Evolutionary conservation across 2,888 invertebrate species (phyloP).

Genomic region (Apodemia hepburni): DNA sequence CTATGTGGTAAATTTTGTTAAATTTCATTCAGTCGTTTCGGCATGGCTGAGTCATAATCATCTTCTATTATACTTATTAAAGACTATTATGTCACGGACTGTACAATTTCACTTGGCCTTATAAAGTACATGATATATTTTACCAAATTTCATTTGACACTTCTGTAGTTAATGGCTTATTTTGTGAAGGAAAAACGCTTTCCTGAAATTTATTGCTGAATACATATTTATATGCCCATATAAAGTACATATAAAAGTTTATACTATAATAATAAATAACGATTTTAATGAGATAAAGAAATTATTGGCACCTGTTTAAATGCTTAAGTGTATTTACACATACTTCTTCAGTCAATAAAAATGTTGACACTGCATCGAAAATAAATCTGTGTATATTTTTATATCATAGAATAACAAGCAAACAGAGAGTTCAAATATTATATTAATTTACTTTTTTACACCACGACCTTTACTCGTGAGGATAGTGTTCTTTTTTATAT

Average conservation of each 20-base stretch:
- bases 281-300: neutral
- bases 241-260: neutral
- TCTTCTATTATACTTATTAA: no score
- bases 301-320: neutral
- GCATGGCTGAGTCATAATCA: neutral
- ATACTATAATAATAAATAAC: conserved; percentile 1
- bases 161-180: conserved; percentile 3
- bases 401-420: no score
- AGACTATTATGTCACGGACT: neutral
- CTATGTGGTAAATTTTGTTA: no score
- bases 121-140: conserved; percentile 4
- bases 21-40: no score
- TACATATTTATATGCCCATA: conserved; percentile 10
- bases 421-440: no score
- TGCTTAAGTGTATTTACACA: neutral
- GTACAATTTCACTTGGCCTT: conserved; percentile 3
- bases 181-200: neutral
- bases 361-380: neutral
- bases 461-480: no score
- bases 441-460: no score
- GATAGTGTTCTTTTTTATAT: no score
- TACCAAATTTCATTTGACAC: conserved; percentile 7
- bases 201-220: conserved; percentile 9
- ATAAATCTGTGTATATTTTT: neutral
- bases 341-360: neutral